phyloP scores from a whole-genome alignment of 2,888 invertebrate species.

The Amphipoea lucens region DNA sequence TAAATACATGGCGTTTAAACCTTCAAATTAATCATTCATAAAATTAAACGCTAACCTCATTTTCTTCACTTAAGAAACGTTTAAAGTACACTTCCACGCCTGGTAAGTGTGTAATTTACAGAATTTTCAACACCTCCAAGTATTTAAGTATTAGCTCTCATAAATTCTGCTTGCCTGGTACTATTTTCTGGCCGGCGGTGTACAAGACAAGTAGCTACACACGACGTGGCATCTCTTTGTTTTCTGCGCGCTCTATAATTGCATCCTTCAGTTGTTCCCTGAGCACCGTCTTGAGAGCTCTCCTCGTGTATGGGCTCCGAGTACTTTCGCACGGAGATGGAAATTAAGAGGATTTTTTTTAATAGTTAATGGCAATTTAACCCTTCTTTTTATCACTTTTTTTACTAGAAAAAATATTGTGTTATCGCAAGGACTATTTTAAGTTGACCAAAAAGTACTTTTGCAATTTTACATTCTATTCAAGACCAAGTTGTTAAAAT shows the following conservation, averaged over 20 bases:
- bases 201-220: constrained; percentile 53
- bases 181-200: constrained; percentile 41
- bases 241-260: constrained; percentile 63
- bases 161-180: constrained; percentile 60
- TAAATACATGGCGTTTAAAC: neutral
- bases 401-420: no score
- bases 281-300: constrained; percentile 49
- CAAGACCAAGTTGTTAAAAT: neutral
- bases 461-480: neutral
- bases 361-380: neutral
- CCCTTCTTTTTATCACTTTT: neutral
- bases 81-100: constrained; percentile 46
- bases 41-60: constrained; percentile 40
- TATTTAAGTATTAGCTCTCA: constrained; percentile 59
- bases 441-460: neutral
- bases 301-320: constrained; percentile 45
- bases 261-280: constrained; percentile 64
- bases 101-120: constrained; percentile 47
- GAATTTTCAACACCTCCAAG: constrained; percentile 50
- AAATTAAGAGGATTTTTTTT: constrained; percentile 26
- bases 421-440: neutral
- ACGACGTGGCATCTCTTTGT: constrained; percentile 59
- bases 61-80: constrained; percentile 46
- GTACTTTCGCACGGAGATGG: constrained; percentile 31
- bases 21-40: constrained; percentile 7